Percentiles rank a stretch among this genome's conserved stretches.
These are phyloP conservation scores for Bombus balteatus DNA, from an alignment of 1,140 invertebrate genomes.

Conservation along the genomic window DNA sequence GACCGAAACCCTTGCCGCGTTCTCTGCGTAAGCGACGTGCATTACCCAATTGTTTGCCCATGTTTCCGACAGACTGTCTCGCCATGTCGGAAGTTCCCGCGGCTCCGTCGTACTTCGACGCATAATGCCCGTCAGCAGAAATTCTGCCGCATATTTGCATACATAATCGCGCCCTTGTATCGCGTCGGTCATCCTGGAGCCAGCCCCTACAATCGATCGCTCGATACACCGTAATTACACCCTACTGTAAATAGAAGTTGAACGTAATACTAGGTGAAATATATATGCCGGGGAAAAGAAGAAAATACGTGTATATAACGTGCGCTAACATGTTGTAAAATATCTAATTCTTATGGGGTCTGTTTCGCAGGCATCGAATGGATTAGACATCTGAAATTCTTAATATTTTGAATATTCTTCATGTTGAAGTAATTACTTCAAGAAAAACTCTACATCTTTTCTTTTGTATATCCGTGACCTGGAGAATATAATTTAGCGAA, in stretches of 20 bases:
- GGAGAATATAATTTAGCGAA: too few relatives aligned
- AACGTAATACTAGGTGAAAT: not conserved
- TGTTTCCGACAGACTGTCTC: slow-evolving; percentile 66
- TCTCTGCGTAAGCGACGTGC: slow-evolving; percentile 44
- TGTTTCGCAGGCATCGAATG: too few relatives aligned
- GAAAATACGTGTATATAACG: too few relatives aligned
- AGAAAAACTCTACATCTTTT: too few relatives aligned
- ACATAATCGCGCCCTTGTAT: slow-evolving; percentile 66
- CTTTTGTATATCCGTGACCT: too few relatives aligned
- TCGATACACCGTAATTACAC: slow-evolving; percentile 31
- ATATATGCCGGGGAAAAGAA: not conserved
- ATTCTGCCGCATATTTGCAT: slow-evolving; percentile 72
- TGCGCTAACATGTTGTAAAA: too few relatives aligned
- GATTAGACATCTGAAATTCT: too few relatives aligned
- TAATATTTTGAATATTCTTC: too few relatives aligned
- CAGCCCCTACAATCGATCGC: not conserved
- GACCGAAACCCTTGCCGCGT: slow-evolving; percentile 26
- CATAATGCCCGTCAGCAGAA: slow-evolving; percentile 68
- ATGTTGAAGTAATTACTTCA: too few relatives aligned
- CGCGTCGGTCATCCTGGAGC: slow-evolving; percentile 54
- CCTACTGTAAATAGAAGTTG: not conserved
- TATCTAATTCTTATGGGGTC: too few relatives aligned
- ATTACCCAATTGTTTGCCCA: slow-evolving; percentile 71
- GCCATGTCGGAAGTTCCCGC: slow-evolving; percentile 68
- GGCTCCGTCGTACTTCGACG: slow-evolving; percentile 60